Percentiles rank a stretch among this genome's conserved stretches.
Conservation (phyloP, 2,888 invertebrate genomes). For the Lissonota sp. region DNA sequence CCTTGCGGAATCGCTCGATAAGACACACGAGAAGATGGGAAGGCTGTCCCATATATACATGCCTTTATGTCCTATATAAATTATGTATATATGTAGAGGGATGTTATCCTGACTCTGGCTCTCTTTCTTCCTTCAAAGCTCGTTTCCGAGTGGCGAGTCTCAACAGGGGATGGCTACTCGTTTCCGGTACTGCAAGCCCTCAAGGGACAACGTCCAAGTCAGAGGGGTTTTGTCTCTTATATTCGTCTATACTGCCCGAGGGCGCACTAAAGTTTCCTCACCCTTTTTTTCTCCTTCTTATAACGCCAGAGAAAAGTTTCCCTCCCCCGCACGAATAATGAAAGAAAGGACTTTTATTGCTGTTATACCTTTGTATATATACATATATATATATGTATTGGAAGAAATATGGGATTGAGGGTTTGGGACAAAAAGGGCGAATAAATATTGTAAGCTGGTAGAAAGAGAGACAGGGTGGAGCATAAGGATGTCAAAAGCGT, state of each 20-base stretch:
- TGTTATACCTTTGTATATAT: slow-evolving; percentile 2
- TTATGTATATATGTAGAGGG: slow-evolving; percentile 13
- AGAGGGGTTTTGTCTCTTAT: slow-evolving; percentile 59
- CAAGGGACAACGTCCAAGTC: slow-evolving; percentile 68
- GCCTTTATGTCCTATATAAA: too few relatives aligned
- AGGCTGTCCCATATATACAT: background rate
- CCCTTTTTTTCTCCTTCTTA: slow-evolving; percentile 44
- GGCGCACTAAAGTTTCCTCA: slow-evolving; percentile 59
- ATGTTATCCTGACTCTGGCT: slow-evolving; percentile 2
- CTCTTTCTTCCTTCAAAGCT: slow-evolving; percentile 34
- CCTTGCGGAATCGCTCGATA: slow-evolving; percentile 25
- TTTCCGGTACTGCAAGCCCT: slow-evolving; percentile 59
- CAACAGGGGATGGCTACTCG: slow-evolving; percentile 83
- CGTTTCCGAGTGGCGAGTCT: slow-evolving; percentile 61
- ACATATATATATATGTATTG: background rate
- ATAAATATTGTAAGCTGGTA: background rate
- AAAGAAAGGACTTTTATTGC: slow-evolving; percentile 43
- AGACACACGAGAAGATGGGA: slow-evolving; percentile 4
- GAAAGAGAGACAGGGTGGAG: slow-evolving; percentile 12
- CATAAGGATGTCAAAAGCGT: slow-evolving; percentile 9
- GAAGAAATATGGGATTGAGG: background rate
- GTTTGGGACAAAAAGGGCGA: background rate
- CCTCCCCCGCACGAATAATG: slow-evolving; percentile 13
- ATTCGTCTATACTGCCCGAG: slow-evolving; percentile 62
- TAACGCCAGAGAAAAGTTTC: slow-evolving; percentile 44